A percentile compares a stretch with the other conserved stretches of the same genome.
These are phyloP conservation scores for Iselma pallidipennis DNA, from an alignment of 2,888 invertebrate genomes.

Conservation along the genomic window DNA sequence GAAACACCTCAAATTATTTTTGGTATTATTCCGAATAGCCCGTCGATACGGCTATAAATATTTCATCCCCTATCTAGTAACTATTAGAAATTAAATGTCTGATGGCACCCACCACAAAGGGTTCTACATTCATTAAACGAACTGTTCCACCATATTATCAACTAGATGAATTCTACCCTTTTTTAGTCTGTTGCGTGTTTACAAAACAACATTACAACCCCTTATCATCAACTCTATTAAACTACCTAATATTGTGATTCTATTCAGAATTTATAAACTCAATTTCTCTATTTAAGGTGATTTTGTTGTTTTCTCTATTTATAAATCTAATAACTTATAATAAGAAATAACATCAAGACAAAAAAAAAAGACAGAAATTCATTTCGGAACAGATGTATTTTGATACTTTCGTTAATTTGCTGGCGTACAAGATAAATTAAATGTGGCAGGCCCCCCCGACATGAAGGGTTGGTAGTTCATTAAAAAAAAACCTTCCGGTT, in stretches of 20 bases:
- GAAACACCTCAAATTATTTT: conserved; percentile 35
- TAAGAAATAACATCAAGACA: background rate
- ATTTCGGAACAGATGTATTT: background rate
- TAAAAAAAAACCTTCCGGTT: conserved; percentile 23
- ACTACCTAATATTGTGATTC: no score
- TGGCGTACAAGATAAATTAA: background rate
- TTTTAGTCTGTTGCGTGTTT: background rate
- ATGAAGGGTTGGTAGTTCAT: conserved; percentile 7
- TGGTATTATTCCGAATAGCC: conserved; percentile 9
- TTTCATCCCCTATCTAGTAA: background rate
- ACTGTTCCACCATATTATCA: no score
- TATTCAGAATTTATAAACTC: no score
- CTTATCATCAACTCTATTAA: background rate
- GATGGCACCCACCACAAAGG: background rate
- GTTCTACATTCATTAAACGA: background rate
- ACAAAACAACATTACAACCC: background rate
- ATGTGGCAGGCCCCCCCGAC: conserved; percentile 13
- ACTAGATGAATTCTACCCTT: conserved; percentile 13
- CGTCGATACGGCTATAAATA: background rate
- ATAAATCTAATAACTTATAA: no score
- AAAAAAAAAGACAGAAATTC: background rate
- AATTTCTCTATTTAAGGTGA: no score
- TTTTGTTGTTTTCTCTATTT: background rate
- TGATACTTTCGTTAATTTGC: background rate
- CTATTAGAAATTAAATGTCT: conserved; percentile 2